A percentile compares a stretch with the other conserved stretches of the same genome.
These are phyloP conservation scores for Etheostoma spectabile DNA, from an alignment of 2,113 vertebrate species.

Conservation along the genomic window DNA sequence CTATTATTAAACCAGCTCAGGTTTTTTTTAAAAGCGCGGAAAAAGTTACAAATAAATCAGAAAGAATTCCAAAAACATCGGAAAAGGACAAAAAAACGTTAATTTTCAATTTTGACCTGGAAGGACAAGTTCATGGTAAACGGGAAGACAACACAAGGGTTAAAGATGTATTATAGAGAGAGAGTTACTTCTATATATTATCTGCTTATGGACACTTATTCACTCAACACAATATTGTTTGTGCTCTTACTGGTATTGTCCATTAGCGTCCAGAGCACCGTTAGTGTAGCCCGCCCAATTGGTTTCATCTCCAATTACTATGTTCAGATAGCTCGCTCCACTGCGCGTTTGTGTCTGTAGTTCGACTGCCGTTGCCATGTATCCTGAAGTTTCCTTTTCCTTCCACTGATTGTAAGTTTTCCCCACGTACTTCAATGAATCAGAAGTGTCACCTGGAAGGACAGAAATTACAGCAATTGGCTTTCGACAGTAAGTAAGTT, in stretches of 20 bases:
- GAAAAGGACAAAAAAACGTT: too few relatives aligned
- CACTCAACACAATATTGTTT: not conserved
- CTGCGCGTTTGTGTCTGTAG: not conserved
- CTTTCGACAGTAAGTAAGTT: not conserved
- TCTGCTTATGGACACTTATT: not conserved
- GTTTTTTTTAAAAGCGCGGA: too few relatives aligned
- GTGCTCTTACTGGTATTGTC: conserved; percentile 72
- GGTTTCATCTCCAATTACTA: conserved; percentile 51
- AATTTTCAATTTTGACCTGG: too few relatives aligned
- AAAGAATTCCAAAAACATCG: too few relatives aligned
- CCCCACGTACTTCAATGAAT: conserved; percentile 1
- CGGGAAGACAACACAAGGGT: too few relatives aligned
- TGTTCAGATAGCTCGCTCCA: accelerated
- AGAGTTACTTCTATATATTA: not conserved
- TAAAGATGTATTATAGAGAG: not conserved
- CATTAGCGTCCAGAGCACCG: conserved; percentile 39
- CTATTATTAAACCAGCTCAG: too few relatives aligned
- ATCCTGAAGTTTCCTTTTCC: accelerated
- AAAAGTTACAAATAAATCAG: too few relatives aligned
- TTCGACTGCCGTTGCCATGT: conserved; percentile 63
- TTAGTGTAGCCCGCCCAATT: conserved; percentile 54
- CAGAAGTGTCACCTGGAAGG: not conserved
- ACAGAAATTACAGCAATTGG: not conserved
- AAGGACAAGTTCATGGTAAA: too few relatives aligned
- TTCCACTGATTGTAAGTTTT: conserved; percentile 64